Base-by-base conservation (phyloP, 2,888 invertebrate species). In the Ganaspis brasiliensis region DNA sequence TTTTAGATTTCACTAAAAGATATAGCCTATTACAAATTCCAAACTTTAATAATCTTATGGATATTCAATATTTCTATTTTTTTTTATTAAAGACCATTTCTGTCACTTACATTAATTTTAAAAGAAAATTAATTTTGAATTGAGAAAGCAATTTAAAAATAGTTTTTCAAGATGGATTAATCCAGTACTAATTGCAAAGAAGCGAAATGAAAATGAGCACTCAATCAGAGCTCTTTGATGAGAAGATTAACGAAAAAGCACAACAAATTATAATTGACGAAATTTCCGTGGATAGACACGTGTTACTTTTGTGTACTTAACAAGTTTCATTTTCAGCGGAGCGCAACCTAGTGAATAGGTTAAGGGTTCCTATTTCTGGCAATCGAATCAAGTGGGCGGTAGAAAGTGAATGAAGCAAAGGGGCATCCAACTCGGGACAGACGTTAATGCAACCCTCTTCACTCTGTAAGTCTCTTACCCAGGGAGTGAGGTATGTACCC, bases 341-440 rank as follows among this genome's bases (percentile, higher is more conserved):
- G 24, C 26, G 40, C 45, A 45, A 45, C 16, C 67, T 49, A 45
- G 45, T 67, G 67, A 67, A 67, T 67, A 12, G 74, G 55, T 74
- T 74, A 57, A 72, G 73, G 77, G 72, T 80, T 79, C 77, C 79
- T 78, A 74, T 81, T 80, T 81, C 81, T 82, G 77, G 76, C 77
- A 82, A 82, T 82, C 81, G 79, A 82, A 84, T 84, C 73, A 83
- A 80, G 81, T 61, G 79, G 80, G 59, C 79, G 74, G 70, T 72
- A 24, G 45, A 45, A 49, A 40, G 67, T 67, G 67, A 67, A 67
- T 67, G 67, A 67, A 67, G 67, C 26, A 67, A 67, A 45, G 79
- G 78, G 76, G 74, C 75, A 78, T 59, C 79, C 76, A 72, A 57
- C 79, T 63, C 72, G 78, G 76, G 74, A 75, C 75, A 78, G 76